Base-by-base conservation (phyloP, 2,888 invertebrate genomes). In the Ormyrus rosae region DNA sequence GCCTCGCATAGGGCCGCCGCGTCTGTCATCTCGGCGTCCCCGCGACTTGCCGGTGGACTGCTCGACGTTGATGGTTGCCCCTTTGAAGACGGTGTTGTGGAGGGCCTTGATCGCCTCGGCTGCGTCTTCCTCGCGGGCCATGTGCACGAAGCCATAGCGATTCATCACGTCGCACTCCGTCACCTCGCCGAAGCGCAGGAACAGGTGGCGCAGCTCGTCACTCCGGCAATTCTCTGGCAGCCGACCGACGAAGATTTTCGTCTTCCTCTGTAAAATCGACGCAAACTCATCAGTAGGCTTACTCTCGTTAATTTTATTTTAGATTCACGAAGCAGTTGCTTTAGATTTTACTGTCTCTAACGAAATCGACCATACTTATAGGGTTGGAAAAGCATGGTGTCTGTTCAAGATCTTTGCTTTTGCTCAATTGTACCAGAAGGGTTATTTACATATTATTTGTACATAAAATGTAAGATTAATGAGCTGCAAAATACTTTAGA, bases 141-240 rank as follows among this genome's bases (percentile, higher is more conserved):
- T 95, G 91, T 98, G 97, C 70, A 98, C 96, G 92, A 98, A 98
- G 9, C 97, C 98, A 91, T 97, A 98, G 82, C 97, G 94, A 90
- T 97, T 97, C 92, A 98, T 96, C 80, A 98, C 96, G 90, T 98
- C 98, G 91, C 98, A 98, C 91, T 98, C 98, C 19, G 96, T 96
- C 6, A 98, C 98, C 77, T 93, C 93, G 65, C 98, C 98, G 91
- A 95, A 97, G 73, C 95, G 95, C 85, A 96, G 94, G 91, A 98
- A 98, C 70, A 98, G 92, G 84, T 94, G 94, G 67, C 96, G 93
- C 65, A 98, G 92, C 86, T 97, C 97, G 86, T 96, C 95, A 76
- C 95, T 94, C 87, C 96, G 95, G 84, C 96, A 96, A 86, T 95
- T 95, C 86, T 95, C 95, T 79, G 97, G 96, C 89, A 98, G 92